Evolutionary conservation across 2,113 vertebrate species (phyloP).

Genomic region (Crotalus helleri): DNA sequence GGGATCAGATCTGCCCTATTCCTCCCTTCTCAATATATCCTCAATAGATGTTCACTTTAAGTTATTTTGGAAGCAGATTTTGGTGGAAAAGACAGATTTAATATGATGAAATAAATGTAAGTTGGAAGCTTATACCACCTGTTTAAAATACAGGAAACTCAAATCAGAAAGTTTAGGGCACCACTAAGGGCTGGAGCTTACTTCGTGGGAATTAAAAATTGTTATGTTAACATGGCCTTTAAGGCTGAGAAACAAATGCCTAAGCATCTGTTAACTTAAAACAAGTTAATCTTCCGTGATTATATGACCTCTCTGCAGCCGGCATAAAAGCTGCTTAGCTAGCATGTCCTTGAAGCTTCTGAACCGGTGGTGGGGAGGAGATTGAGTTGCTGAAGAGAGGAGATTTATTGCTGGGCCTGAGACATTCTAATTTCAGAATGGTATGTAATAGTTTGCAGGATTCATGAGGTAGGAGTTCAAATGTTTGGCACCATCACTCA

Average conservation of each 20-base stretch:
- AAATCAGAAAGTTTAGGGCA: background rate
- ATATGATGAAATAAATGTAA: background rate
- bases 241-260: background rate
- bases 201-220: background rate
- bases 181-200: background rate
- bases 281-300: background rate
- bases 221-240: background rate
- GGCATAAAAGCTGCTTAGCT: background rate
- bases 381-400: background rate
- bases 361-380: too few relatives aligned
- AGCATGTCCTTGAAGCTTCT: background rate
- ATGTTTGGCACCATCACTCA: background rate
- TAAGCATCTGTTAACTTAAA: background rate
- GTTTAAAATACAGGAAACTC: background rate
- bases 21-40: background rate
- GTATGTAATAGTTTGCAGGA: background rate
- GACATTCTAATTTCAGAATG: background rate
- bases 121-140: background rate
- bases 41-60: background rate
- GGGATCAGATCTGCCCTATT: background rate
- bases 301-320: background rate
- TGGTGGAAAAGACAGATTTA: background rate
- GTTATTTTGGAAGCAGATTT: background rate
- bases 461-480: background rate
- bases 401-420: background rate